Base-by-base conservation (phyloP, 1,140 invertebrate species). In the Drosophila prosaltans region DNA sequence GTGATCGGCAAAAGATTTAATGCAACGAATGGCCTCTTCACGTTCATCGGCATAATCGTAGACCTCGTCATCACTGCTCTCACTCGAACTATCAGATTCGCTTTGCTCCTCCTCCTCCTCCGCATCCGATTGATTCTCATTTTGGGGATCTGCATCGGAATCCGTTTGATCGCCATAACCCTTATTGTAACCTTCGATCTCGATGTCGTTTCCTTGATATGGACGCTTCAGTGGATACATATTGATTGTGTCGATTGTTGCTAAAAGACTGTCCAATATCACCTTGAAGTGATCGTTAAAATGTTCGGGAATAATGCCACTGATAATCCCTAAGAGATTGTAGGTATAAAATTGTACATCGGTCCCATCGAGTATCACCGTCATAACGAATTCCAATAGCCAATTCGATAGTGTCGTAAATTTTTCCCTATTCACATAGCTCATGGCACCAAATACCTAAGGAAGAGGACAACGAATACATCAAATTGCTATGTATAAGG, bases 381-480 rank as follows among this genome's bases (percentile, higher is more conserved):
- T 36, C 66, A 74, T 10, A 39, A 54, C 24, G 2, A 30, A 54
- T 3, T 40, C 43, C 10, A 74, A n/a, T 1, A 77, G 21, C 7
- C 10, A 9, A 0, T 66, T 62, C 0, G 57, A 41, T 16, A 43
- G 9, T 6, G 2, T 1, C 0, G n/a, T 11, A n/a, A 77, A 74
- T 10, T 77, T 77, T 0, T 61, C 40, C 0, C 7, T 0, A 32
- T 58, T 32, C 1, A 77, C 74, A 2, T 0, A 0, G 8, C 32
- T 58, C 62, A 77, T 21, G 11, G 41, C 39, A 16, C 57, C 62
- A 10, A 65, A 40, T 0, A 69, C 45, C 71, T 77, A 24, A 16
- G 16, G 16, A 16, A 16, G 16, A 16, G 16, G 16, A 16, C 16
- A 16, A 16, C 16, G 16, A 16, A 16, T 16, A 16, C 16, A 16